Conservation (phyloP, 2,888 invertebrate species). For the Rotaria magnacalcarata region DNA sequence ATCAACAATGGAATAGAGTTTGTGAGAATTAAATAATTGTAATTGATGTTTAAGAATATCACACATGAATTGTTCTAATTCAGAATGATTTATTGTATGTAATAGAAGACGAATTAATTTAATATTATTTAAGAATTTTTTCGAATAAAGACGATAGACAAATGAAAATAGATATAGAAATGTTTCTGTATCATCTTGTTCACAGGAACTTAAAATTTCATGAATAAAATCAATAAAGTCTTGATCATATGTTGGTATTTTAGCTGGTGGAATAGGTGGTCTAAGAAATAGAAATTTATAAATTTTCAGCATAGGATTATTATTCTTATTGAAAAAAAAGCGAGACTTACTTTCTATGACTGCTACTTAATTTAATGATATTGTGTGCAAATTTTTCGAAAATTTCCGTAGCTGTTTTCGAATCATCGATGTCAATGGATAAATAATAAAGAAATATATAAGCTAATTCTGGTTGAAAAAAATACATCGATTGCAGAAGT, state of each 20-base stretch:
- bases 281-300: background rate
- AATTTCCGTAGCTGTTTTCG: background rate
- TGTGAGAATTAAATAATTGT: conserved; percentile 7
- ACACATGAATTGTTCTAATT: background rate
- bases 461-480: conserved; percentile 27
- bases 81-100: conserved; percentile 1
- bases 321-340: too few species aligned
- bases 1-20: background rate
- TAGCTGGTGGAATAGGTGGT: background rate
- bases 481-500: background rate
- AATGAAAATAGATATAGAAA: background rate
- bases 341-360: background rate
- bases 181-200: conserved; percentile 30
- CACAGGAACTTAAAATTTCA: background rate
- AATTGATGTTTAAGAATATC: background rate
- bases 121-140: conserved; percentile 17
- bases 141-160: conserved; percentile 18
- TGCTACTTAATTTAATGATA: conserved; percentile 15
- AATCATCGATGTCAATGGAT: background rate
- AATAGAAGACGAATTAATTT: conserved; percentile 25
- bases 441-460: conserved; percentile 28
- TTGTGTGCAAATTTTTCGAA: conserved; percentile 1
- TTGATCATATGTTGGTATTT: background rate
- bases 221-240: conserved; percentile 27
- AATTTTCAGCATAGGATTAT: too few species aligned